phyloP scores from a whole-genome alignment of 2,888 invertebrate species.

The Drosophila mettleri region DNA sequence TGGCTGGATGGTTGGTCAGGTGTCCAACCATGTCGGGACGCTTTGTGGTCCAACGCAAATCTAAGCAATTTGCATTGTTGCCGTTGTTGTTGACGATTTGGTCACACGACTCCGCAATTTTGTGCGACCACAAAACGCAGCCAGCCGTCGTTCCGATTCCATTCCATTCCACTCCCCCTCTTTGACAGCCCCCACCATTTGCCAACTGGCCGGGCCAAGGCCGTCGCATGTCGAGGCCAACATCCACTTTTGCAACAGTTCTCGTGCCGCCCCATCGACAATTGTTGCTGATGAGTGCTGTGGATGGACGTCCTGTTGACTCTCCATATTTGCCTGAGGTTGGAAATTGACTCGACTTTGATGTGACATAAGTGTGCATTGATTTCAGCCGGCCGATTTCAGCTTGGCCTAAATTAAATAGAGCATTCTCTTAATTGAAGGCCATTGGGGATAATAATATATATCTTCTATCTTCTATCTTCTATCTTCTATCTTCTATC shows the following conservation, averaged over 20 bases:
- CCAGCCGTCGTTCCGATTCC: constrained; percentile 15
- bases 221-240: constrained; percentile 10
- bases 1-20: constrained; percentile 39
- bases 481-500: neutral
- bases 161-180: neutral
- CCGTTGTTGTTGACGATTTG: constrained; percentile 55
- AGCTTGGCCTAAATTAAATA: neutral
- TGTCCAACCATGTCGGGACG: constrained; percentile 52
- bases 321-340: constrained; percentile 30
- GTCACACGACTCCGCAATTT: constrained; percentile 55
- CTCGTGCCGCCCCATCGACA: constrained; percentile 37
- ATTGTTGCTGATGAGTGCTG: constrained; percentile 16
- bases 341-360: constrained; percentile 1
- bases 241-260: constrained; percentile 17
- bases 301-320: constrained; percentile 19
- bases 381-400: neutral
- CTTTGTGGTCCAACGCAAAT: constrained; percentile 74
- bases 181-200: neutral
- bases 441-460: no score
- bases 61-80: constrained; percentile 75
- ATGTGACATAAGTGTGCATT: neutral
- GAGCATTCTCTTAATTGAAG: neutral
- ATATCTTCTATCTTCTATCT: neutral
- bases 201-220: constrained; percentile 49
- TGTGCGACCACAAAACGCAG: constrained; percentile 64